phyloP scores from a whole-genome alignment of 2,797 vertebrate species.

The Pachyuromys duprasi region DNA sequence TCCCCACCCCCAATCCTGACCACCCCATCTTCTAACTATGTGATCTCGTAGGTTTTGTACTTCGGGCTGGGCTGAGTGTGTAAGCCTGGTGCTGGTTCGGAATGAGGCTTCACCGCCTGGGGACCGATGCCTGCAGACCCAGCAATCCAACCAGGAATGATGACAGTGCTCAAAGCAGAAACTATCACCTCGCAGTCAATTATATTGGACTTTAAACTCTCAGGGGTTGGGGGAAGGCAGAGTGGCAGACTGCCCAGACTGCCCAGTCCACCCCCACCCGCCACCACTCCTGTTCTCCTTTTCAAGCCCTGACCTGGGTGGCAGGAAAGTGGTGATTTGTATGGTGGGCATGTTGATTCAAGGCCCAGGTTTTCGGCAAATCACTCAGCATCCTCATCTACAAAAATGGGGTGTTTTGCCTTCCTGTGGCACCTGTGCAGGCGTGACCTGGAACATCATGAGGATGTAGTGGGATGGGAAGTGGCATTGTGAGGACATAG shows the following conservation, averaged over 20 bases:
- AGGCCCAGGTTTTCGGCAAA: background rate
- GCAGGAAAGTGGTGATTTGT: background rate
- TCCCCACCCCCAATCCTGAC: background rate
- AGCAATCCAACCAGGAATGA: accelerated
- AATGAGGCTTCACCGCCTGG: background rate
- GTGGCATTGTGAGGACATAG: background rate
- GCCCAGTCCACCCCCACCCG: background rate
- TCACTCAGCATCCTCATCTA: background rate
- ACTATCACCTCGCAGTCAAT: background rate
- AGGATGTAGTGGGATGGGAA: background rate
- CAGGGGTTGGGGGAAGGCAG: background rate
- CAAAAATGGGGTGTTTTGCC: background rate
- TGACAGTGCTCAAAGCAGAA: background rate
- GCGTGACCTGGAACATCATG: accelerated
- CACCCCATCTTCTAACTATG: no score
- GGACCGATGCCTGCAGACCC: background rate
- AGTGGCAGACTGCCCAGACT: background rate
- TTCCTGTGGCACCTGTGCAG: accelerated
- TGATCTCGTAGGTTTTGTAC: accelerated
- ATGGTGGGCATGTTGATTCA: background rate
- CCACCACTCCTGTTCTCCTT: background rate
- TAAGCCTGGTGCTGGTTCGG: background rate
- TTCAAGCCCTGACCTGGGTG: background rate
- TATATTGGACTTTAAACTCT: background rate
- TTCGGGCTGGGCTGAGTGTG: accelerated